A percentile compares a stretch with the other conserved stretches of the same genome.
These are phyloP conservation scores for Marcusenius ussheri DNA, from an alignment of 2,113 vertebrate genomes.

Conservation along the genomic window DNA sequence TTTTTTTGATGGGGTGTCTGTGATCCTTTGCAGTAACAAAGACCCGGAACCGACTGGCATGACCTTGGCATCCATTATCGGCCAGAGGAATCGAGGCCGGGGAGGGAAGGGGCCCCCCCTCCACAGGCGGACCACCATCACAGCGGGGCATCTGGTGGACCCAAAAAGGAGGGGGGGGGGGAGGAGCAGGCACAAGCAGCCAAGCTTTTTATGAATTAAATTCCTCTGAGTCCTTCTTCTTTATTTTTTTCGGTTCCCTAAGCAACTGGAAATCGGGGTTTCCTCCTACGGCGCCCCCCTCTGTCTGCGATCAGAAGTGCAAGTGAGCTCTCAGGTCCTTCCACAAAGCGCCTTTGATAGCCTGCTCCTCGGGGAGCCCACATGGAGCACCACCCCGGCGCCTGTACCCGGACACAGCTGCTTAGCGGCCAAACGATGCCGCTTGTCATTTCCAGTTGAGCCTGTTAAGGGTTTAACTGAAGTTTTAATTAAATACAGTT, in stretches of 20 bases:
- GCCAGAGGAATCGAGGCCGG: not conserved
- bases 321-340: not conserved
- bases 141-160: not conserved
- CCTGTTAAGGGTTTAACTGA: not conserved
- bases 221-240: not conserved
- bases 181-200: too few relatives aligned
- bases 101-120: not conserved
- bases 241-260: not conserved
- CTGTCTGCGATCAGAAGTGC: not conserved
- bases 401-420: not conserved
- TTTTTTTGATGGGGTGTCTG: not conserved
- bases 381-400: not conserved
- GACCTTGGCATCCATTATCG: not conserved
- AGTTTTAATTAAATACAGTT: conserved; percentile 15
- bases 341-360: not conserved
- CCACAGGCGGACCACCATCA: not conserved
- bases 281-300: not conserved
- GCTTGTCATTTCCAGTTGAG: not conserved
- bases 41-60: not conserved
- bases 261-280: not conserved
- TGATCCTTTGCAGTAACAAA: not conserved
- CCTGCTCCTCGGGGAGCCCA: not conserved
- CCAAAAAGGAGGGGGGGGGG: not conserved
- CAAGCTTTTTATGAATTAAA: not conserved
- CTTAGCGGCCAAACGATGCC: not conserved